Evolutionary conservation across 2,888 invertebrate species (phyloP), one percentile per base, ranked within the genome.

Genomic region (Ennomos fuscantarius): DNA sequence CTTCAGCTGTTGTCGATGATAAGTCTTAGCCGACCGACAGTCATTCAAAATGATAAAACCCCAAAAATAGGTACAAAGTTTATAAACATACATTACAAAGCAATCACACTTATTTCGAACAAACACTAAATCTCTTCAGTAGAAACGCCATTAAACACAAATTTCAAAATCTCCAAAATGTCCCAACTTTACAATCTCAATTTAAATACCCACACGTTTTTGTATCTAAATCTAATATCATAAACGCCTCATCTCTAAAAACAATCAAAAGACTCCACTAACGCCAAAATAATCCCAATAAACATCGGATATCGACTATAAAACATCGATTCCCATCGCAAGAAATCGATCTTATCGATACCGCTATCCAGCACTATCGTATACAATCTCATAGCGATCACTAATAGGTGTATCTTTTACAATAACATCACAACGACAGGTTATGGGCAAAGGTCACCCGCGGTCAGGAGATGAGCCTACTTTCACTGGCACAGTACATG

Each of bases 371-470:
- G n/a, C 54, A 42, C 56, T 56, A 57, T 55, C 55, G 60, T 50
- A 49, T 59, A 60, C 53, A 42, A 51, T 56, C 55, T 50, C 55
- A 41, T 58, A 12, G 49, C 53, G 52, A 62, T 60, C 61, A 56
- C 59, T 62, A 60, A 83, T 81, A 81, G 81, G 80, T 80, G 82
- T 82, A 83, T 84, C 65, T 62, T 77, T 84, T 81, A 86, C 85
- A 86, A 84, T 84, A 79, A 80, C 76, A 53, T 52, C 53, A 60
- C 63, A 67, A 65, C 81, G 85, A 86, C 86, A 86, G 86, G 86
- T 85, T 80, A 79, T 74, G 79, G 81, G 67, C 82, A 87, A 77
- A 86, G 89, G 88, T 87, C 86, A 89, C 85, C 86, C 81, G 62
- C 73, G 82, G 81, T 84, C 81, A 70, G 72, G 68, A 79, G 89